Evolutionary conservation across 2,888 invertebrate genomes (phyloP).

Genomic region (Xiphydria camelus): DNA sequence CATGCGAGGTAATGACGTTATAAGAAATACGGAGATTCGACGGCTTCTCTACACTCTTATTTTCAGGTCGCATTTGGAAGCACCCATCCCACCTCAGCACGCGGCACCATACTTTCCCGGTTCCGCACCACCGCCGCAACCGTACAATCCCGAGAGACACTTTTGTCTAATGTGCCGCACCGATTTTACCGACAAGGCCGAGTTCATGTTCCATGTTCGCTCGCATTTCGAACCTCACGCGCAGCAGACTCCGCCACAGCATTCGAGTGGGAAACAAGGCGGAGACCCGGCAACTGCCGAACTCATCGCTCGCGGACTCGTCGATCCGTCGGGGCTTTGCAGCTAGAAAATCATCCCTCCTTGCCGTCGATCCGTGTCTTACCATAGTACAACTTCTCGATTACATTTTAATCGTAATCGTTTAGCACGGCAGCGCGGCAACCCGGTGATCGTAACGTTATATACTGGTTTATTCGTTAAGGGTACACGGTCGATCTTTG

Average conservation of each 20-base stretch:
- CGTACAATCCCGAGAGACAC: slow-evolving; percentile 53
- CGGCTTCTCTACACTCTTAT: too few relatives aligned
- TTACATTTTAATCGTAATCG: slow-evolving; percentile 14
- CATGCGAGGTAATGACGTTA: slow-evolving; percentile 71
- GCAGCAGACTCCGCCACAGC: slow-evolving; percentile 37
- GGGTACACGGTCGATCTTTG: slow-evolving; percentile 31
- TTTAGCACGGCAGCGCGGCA: slow-evolving; percentile 35
- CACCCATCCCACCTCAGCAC: slow-evolving; percentile 51
- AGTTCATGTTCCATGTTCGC: slow-evolving; percentile 72
- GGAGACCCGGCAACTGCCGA: slow-evolving; percentile 51
- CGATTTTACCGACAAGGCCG: slow-evolving; percentile 69
- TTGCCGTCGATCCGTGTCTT: slow-evolving; percentile 49
- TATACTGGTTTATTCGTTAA: slow-evolving; percentile 27
- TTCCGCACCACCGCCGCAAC: slow-evolving; percentile 49
- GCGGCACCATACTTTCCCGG: slow-evolving; percentile 54
- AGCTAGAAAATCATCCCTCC: slow-evolving; percentile 48
- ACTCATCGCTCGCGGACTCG: slow-evolving; percentile 52
- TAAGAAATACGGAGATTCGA: too few relatives aligned
- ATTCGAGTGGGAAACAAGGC: slow-evolving; percentile 41
- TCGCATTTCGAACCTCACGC: slow-evolving; percentile 64
- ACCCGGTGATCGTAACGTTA: slow-evolving; percentile 43
- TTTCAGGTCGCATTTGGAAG: slow-evolving; percentile 52
- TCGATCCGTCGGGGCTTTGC: slow-evolving; percentile 53
- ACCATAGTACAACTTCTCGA: slow-evolving; percentile 46
- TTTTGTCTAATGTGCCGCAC: slow-evolving; percentile 70